These are phyloP conservation scores for Microcebus jonahi DNA, from an alignment of 2,113 vertebrate genomes.

Conservation along the genomic window DNA sequence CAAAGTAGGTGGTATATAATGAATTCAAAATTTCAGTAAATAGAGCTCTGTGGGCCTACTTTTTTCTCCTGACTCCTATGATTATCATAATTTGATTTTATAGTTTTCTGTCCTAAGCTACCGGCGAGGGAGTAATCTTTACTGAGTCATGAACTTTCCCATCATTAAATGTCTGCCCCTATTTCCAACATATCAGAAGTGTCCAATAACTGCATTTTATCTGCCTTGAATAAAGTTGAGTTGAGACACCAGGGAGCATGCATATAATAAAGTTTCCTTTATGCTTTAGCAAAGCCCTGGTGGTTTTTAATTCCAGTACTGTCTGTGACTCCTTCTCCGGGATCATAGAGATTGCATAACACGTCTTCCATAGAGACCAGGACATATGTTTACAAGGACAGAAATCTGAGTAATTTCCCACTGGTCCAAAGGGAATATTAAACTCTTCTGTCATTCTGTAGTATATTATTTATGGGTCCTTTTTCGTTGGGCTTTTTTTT, in stretches of 20 bases:
- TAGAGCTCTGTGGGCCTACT: constrained; percentile 75
- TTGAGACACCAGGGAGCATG: constrained; percentile 54
- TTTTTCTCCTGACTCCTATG: constrained; percentile 80
- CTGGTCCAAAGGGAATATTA: constrained; percentile 83
- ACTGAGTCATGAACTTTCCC: constrained; percentile 86
- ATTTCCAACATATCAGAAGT: constrained; percentile 83
- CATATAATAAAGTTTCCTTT: constrained; percentile 51
- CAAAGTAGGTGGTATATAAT: constrained; percentile 76
- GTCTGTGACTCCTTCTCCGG: constrained; percentile 38
- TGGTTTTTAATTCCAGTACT: neutral
- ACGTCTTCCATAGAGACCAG: constrained; percentile 55
- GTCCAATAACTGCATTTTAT: constrained; percentile 82
- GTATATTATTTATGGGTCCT: constrained; percentile 81
- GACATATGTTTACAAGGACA: constrained; percentile 79
- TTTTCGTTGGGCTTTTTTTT: constrained; percentile 81
- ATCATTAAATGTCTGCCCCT: constrained; percentile 84
- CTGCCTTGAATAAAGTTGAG: constrained; percentile 75
- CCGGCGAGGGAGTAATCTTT: constrained; percentile 79
- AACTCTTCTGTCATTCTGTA: constrained; percentile 83
- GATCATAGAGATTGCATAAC: neutral
- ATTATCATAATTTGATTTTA: constrained; percentile 86
- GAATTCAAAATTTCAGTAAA: constrained; percentile 81
- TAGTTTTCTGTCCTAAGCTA: constrained; percentile 84
- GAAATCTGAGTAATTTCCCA: constrained; percentile 80
- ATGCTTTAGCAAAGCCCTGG: neutral